Conservation (phyloP, 2,797 vertebrate genomes). For the Capromys pilorides region DNA sequence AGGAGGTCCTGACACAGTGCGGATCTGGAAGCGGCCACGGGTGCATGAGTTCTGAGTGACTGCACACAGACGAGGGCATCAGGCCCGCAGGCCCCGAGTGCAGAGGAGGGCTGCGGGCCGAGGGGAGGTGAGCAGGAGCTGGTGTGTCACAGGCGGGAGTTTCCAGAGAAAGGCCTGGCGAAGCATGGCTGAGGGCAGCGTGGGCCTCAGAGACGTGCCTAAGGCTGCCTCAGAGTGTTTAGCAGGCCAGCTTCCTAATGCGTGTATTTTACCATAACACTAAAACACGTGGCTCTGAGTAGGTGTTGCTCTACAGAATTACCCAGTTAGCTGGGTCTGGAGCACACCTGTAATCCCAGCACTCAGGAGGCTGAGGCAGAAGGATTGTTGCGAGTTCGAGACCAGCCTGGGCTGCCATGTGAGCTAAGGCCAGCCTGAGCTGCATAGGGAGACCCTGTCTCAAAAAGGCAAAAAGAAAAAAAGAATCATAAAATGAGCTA, state of each 20-base stretch:
- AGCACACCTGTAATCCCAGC: not conserved
- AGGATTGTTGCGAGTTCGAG: not conserved
- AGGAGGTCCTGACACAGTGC: not conserved
- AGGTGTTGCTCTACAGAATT: not conserved
- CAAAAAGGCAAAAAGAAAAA: not conserved
- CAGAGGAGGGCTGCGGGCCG: not conserved
- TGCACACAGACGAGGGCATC: not conserved
- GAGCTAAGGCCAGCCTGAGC: not conserved
- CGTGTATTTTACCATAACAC: not conserved
- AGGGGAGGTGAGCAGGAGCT: no score
- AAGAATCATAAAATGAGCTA: no score
- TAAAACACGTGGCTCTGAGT: not conserved
- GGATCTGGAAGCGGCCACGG: not conserved
- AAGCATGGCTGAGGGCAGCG: fast-evolving
- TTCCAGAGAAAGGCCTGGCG: no score
- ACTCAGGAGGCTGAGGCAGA: not conserved
- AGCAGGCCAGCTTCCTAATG: not conserved
- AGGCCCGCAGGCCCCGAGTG: not conserved
- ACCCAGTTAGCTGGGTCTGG: not conserved
- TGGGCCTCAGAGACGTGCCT: not conserved
- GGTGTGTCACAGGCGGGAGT: not conserved
- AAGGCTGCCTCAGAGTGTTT: not conserved
- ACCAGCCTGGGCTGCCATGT: not conserved
- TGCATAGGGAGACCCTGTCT: not conserved
- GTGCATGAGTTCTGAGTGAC: fast-evolving